Evolutionary conservation across 2,113 vertebrate species (phyloP), one percentile per base, ranked within the genome.

Genomic region (Megaceryle maxima): DNA sequence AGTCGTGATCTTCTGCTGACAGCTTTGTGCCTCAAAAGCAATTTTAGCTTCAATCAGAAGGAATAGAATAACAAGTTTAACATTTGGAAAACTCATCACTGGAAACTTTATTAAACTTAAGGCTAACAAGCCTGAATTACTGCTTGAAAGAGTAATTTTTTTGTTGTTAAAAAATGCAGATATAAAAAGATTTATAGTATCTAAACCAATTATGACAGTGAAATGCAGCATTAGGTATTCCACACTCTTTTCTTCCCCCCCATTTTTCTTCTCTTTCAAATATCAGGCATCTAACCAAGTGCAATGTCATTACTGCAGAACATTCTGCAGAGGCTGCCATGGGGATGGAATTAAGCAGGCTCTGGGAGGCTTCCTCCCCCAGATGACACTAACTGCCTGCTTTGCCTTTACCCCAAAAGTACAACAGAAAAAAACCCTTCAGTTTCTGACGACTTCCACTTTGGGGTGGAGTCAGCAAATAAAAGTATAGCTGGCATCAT

Each of bases 31-130:
- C 86, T 88, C 76, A 88, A 86, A 75, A 83, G 69, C 90, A 93
- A 90, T 91, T 96, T 94, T 64, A 67, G 76, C 81, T 86, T 90
- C 93, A 88, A 90, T 86, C 85, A 94, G 72, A 94, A 96, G 66
- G 79, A 94, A 86, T 20, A 88, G 76, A 96, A 94, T 43, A 96
- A 93, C 93, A 95, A 89, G 68, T 93, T 92, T 90, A 95, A 86
- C 94, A 94, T 92, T 94, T 90, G 79, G 73, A 96, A 94, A 93
- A 82, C 96, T 96, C 93, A 95, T 96, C 93, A 93, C 76, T 94
- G 86, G 56, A 90, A 94, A 94, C 85, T 96, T 96, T 90, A 95
- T 94, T 77, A 94, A 96, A 93, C 56, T 90, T 87, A 48, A 46
- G 55, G 22, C 79, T 94, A 95, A 90, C 76, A 77, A 96, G 83